phyloP scores from a whole-genome alignment of 2,888 invertebrate species.

The Pristionchus arcanus region DNA sequence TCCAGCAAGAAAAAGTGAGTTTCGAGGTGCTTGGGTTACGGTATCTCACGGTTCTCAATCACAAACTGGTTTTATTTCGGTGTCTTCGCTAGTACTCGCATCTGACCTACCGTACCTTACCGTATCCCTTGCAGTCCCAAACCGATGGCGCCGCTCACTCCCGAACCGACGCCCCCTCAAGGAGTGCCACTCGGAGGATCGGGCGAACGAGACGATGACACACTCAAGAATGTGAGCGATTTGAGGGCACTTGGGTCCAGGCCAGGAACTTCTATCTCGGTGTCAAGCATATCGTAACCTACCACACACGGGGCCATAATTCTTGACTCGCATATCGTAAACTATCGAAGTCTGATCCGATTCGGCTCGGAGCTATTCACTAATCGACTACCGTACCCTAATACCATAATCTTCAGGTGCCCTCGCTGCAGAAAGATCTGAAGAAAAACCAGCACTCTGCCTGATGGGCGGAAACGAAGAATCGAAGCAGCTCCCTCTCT shows the following conservation, averaged over 20 bases:
- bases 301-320: background rate
- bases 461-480: background rate
- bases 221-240: constrained; percentile 46
- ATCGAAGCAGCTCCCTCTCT: background rate
- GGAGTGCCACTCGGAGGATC: constrained; percentile 48
- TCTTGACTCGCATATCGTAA: background rate
- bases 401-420: background rate
- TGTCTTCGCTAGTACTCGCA: no score
- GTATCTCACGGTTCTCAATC: no score
- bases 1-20: constrained; percentile 28
- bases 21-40: no score
- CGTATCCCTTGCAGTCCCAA: background rate
- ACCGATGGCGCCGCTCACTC: constrained; percentile 30
- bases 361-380: no score
- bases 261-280: background rate
- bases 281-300: background rate
- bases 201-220: constrained; percentile 50
- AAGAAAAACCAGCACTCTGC: background rate
- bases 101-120: background rate
- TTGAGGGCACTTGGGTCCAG: background rate
- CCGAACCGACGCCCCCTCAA: constrained; percentile 28
- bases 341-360: background rate
- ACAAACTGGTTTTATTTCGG: no score
- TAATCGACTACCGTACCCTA: background rate
- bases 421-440: constrained; percentile 34